Evolutionary conservation across 2,797 vertebrate species (phyloP).

Genomic region (Margarornis squamiger): DNA sequence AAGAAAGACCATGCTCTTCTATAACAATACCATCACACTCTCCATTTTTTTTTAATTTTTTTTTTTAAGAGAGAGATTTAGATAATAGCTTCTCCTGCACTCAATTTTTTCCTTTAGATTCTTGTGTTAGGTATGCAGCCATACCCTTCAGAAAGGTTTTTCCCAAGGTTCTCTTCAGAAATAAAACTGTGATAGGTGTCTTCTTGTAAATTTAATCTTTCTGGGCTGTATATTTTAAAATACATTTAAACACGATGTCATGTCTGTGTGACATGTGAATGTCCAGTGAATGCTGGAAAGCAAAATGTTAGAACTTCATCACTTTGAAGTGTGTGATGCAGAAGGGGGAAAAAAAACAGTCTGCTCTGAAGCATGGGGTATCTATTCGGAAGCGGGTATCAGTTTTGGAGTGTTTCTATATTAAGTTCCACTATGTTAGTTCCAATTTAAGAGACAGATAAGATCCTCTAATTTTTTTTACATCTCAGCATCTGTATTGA

Average conservation of each 20-base stretch:
- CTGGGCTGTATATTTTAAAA: not conserved
- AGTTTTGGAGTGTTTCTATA: not conserved
- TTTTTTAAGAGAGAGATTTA: not conserved
- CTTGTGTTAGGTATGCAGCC: not conserved
- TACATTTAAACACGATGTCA: not conserved
- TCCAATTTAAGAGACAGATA: not conserved
- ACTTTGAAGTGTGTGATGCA: not conserved
- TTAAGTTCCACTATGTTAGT: not conserved
- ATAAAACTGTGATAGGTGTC: not conserved
- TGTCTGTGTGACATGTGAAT: not conserved
- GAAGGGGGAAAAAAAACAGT: fast-evolving
- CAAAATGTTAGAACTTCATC: not conserved
- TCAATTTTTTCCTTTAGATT: not conserved
- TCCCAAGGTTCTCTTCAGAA: not conserved
- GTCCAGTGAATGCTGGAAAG: not conserved
- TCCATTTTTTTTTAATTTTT: not conserved
- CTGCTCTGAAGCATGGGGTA: not conserved
- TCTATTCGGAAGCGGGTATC: not conserved
- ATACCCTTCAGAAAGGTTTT: not conserved
- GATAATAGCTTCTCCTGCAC: not conserved
- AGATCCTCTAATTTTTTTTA: not conserved
- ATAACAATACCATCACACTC: not conserved
- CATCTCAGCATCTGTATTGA: not conserved
- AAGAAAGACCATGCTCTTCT: not conserved
- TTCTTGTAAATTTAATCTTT: not conserved